Evolutionary conservation across 2,797 vertebrate genomes (phyloP).

Genomic region (Muscicapa striata): DNA sequence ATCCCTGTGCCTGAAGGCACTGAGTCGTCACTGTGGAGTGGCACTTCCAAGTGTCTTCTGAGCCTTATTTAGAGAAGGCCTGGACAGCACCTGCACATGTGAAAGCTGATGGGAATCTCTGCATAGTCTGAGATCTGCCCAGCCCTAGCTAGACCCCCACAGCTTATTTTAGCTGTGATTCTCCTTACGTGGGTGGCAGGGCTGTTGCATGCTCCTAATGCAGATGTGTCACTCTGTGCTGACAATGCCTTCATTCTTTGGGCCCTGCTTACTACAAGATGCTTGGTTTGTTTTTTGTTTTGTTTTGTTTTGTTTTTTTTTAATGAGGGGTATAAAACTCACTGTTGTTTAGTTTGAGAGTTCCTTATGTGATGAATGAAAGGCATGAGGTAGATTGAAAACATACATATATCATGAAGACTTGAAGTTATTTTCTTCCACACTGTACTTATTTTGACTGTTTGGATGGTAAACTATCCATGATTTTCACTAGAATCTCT

Average conservation of each 20-base stretch:
- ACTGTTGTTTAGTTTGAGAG: neutral
- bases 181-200: neutral
- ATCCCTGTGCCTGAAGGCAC: neutral
- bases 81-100: neutral
- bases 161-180: neutral
- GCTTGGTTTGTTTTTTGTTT: neutral
- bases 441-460: neutral
- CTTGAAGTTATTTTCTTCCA: neutral
- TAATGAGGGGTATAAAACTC: neutral
- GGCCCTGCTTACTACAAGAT: neutral
- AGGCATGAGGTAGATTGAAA: neutral
- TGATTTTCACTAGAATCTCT: neutral
- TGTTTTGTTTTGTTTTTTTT: neutral
- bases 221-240: neutral
- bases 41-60: neutral
- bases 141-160: neutral
- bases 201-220: neutral
- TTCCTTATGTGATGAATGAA: neutral
- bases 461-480: neutral
- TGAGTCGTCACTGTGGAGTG: neutral
- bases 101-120: neutral
- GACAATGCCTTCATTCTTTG: neutral
- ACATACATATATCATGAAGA: neutral
- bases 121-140: neutral
- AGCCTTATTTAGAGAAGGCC: neutral